Evolutionary conservation across 2,888 invertebrate species (phyloP).

Genomic region (Endomychus coccineus): DNA sequence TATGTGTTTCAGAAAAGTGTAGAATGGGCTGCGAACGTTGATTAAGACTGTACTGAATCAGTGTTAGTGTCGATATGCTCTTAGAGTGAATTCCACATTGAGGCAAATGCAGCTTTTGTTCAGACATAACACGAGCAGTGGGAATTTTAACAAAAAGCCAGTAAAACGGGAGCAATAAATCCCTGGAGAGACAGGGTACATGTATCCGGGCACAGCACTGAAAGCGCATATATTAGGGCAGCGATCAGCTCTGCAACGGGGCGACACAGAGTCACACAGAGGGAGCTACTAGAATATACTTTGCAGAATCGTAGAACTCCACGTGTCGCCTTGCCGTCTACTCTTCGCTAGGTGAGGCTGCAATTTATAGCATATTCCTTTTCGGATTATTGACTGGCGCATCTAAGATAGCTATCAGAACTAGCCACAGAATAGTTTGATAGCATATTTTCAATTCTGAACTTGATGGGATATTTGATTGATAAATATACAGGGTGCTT

Average conservation of each 20-base stretch:
- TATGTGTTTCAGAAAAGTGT: too few species aligned
- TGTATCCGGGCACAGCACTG: conserved; percentile 33
- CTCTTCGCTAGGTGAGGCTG: neutral
- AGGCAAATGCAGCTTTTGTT: conserved; percentile 30
- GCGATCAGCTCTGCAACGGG: conserved; percentile 31
- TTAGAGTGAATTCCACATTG: conserved; percentile 19
- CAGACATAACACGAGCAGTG: conserved; percentile 31
- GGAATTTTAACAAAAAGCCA: conserved; percentile 36
- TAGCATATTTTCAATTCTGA: too few species aligned
- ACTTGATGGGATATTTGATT: too few species aligned
- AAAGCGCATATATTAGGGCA: conserved; percentile 35
- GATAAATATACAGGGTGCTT: too few species aligned
- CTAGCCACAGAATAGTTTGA: too few species aligned
- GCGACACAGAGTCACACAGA: neutral
- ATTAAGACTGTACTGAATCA: too few species aligned
- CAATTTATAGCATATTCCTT: too few species aligned
- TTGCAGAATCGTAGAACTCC: too few species aligned
- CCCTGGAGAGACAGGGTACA: conserved; percentile 34
- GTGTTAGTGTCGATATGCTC: conserved; percentile 22
- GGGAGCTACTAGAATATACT: conserved; percentile 5
- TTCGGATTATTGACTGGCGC: too few species aligned
- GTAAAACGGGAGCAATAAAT: conserved; percentile 34
- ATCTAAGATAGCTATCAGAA: too few species aligned
- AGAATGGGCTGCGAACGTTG: too few species aligned
- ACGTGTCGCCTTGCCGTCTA: neutral